Conservation (phyloP, 2,113 vertebrate species). For the Agapornis roseicollis region DNA sequence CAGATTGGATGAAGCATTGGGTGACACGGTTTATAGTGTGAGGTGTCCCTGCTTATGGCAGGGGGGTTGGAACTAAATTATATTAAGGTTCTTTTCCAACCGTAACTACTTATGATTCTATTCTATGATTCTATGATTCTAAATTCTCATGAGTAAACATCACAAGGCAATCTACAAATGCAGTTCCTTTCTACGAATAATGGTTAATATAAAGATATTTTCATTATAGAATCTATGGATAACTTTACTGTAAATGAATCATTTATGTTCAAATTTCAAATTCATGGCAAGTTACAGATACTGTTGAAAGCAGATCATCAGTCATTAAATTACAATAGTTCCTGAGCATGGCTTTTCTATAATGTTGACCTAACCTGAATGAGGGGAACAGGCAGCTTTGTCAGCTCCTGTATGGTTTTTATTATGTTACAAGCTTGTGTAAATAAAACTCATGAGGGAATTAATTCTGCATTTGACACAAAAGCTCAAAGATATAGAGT, state of each 20-base stretch:
- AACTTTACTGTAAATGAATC: not conserved
- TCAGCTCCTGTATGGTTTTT: not conserved
- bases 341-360: not conserved
- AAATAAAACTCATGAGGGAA: not conserved
- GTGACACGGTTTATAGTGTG: too few species aligned
- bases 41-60: too few species aligned
- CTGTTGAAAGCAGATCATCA: not conserved
- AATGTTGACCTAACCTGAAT: not conserved
- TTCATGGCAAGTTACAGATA: not conserved
- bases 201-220: not conserved
- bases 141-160: not conserved
- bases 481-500: not conserved
- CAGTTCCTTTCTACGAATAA: not conserved
- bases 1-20: too few species aligned
- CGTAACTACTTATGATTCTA: too few species aligned
- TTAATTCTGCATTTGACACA: not conserved
- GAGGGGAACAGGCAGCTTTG: not conserved
- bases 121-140: too few species aligned
- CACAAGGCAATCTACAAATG: not conserved
- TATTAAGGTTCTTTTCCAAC: too few species aligned
- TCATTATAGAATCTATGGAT: not conserved
- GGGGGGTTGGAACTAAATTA: too few species aligned
- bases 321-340: not conserved
- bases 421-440: not conserved
- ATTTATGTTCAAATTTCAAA: conserved; percentile 1